Conservation (phyloP, 2,797 vertebrate species). For the Tauraco hartlaubi region DNA sequence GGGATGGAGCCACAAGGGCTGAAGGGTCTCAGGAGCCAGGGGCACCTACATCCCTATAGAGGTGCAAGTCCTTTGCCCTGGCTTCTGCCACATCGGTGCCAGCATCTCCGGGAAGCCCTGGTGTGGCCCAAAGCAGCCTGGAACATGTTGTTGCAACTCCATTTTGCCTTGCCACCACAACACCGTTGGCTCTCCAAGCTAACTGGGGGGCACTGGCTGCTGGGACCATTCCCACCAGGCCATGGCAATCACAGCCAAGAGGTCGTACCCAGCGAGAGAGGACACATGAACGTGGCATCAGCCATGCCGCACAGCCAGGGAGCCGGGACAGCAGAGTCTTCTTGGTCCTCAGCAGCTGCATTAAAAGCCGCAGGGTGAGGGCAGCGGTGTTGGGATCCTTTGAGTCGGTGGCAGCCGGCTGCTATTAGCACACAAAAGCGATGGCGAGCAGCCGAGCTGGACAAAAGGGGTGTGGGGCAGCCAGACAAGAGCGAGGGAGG, state of each 20-base stretch:
- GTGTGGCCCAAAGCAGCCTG: not conserved
- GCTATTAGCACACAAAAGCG: conserved; percentile 53
- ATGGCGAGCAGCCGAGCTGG: conserved; percentile 11
- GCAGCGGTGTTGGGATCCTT: not conserved
- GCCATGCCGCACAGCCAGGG: accelerated
- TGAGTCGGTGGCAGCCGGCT: not conserved
- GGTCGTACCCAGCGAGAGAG: not conserved
- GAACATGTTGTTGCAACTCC: not conserved
- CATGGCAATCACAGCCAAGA: accelerated
- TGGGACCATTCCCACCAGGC: not conserved
- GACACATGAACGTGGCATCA: accelerated
- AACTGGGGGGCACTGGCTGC: accelerated
- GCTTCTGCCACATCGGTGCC: not conserved
- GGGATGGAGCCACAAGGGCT: not conserved
- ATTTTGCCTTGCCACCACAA: not conserved
- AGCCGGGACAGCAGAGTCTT: not conserved
- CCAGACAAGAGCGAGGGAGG: conserved; percentile 6
- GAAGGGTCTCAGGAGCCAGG: not conserved
- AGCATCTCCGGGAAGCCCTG: not conserved
- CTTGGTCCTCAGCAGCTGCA: not conserved
- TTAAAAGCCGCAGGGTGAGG: not conserved
- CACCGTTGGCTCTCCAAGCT: accelerated
- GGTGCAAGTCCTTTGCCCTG: not conserved
- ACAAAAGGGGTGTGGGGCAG: conserved; percentile 48
- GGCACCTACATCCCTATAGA: not conserved